Percentiles rank a stretch among this genome's conserved stretches.
phyloP scores from a whole-genome alignment of 2,797 vertebrate species.

The Falco rusticolus region DNA sequence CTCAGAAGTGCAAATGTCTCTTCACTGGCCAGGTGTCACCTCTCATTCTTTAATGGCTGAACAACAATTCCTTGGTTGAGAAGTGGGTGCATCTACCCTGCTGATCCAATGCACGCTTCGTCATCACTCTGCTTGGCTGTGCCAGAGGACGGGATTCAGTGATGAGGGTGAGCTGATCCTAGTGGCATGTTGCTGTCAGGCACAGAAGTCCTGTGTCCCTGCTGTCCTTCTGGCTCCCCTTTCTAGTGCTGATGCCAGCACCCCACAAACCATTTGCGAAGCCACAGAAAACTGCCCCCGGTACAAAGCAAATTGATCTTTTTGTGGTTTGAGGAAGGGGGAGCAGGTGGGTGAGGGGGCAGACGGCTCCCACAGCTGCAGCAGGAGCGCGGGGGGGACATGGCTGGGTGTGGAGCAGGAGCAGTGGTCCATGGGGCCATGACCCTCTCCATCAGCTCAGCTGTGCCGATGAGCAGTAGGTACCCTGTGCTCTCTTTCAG shows the following conservation, averaged over 20 bases:
- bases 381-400: background rate
- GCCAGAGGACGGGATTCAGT: background rate
- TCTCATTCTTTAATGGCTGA: background rate
- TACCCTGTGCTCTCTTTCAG: background rate
- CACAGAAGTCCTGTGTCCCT: background rate
- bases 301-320: background rate
- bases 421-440: background rate
- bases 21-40: background rate
- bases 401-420: fast-evolving
- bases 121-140: fast-evolving
- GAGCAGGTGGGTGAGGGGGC: fast-evolving
- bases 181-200: too few species aligned
- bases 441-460: background rate
- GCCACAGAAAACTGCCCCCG: background rate
- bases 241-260: background rate
- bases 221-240: background rate
- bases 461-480: background rate
- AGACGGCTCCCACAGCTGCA: background rate
- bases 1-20: background rate
- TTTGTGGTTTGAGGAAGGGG: background rate
- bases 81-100: background rate
- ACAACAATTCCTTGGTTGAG: background rate
- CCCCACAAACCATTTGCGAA: background rate
- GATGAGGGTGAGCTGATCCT: background rate
- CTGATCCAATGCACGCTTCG: fast-evolving